Evolutionary conservation across 2,888 invertebrate species (phyloP).

Genomic region (Tethea ocularis): DNA sequence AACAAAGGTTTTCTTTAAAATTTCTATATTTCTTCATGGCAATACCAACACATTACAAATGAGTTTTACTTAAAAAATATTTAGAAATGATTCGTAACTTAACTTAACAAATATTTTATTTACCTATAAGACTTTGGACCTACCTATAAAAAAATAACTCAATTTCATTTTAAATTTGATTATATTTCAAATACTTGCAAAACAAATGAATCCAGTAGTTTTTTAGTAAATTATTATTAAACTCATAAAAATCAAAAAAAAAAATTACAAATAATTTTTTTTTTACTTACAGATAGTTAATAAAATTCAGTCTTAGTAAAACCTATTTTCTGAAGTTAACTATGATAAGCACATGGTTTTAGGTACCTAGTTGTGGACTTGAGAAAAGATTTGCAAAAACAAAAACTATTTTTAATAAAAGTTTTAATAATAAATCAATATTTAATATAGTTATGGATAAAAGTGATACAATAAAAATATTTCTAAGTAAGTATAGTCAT

Average conservation of each 20-base stretch:
- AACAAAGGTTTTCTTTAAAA: not conserved
- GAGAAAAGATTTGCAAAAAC: not conserved
- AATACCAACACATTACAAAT: constrained; percentile 1
- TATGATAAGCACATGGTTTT: not conserved
- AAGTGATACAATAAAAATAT: too few species aligned
- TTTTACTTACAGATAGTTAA: not conserved
- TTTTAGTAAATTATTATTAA: too few species aligned
- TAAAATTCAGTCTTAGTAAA: constrained; percentile 1
- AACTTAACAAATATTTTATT: not conserved
- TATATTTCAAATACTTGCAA: too few species aligned
- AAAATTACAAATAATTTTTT: too few species aligned
- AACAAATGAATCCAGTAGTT: too few species aligned
- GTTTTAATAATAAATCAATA: too few species aligned
- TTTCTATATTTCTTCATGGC: not conserved
- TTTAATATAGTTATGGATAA: too few species aligned
- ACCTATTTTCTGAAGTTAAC: not conserved
- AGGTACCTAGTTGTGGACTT: not conserved
- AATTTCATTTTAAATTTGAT: not conserved
- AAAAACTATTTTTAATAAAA: not conserved
- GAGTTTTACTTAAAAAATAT: not conserved
- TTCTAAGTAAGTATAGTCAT: too few species aligned
- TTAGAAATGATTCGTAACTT: not conserved
- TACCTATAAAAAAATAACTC: not conserved
- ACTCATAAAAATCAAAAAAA: too few species aligned
- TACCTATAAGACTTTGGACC: not conserved